Evolutionary conservation across 2,797 vertebrate genomes (phyloP), one percentile per base, ranked within the genome.

Genomic region (Muraenolepis orangiensis): DNA sequence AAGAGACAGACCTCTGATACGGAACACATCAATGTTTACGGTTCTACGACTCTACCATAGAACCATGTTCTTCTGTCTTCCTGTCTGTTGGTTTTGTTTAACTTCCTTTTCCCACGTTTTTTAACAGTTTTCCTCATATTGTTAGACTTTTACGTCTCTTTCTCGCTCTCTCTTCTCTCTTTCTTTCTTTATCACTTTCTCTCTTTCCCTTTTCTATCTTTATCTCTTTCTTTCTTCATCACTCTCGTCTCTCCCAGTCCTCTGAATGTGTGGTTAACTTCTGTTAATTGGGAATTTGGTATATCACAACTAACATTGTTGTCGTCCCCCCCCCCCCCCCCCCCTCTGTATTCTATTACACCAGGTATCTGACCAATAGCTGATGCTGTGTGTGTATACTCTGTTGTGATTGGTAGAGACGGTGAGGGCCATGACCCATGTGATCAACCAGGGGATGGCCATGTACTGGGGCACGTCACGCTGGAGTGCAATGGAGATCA

Each of bases 391-490:
- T 64, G 66, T 31, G 26, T 67, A 4, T 67, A 20, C 29, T 29
- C 26, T 67, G 64, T 66, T 66, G 26, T 67, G 66, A 29, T 67
- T 67, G 34, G 76, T 93, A 96, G 95, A 96, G 89, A 96, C 95
- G 0, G 95, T 96, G 23, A 91, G 95, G 40, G 95, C 95, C 72
- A 96, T 96, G 95, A 96, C 94, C 68, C 95, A 96, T 16, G 95
- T 96, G 80, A 96, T 96, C 86, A 96, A 96, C 91, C 95, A 96
- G 82, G 95, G 95, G 32, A 96, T 96, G 95, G 94, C 95, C 78
- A 96, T 96, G 95, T 96, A 96, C 87, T 96, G 95, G 95, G 95
- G 95, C 20, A 96, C 95, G 0, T 96, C 95, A 0, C 95, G 95
- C 66, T 96, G 95, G 95, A 96, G 95, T 84, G 94, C 95, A 76